These are phyloP conservation scores for Tympanuchus pallidicinctus DNA, from an alignment of 2,113 vertebrate species.

Conservation along the genomic window DNA sequence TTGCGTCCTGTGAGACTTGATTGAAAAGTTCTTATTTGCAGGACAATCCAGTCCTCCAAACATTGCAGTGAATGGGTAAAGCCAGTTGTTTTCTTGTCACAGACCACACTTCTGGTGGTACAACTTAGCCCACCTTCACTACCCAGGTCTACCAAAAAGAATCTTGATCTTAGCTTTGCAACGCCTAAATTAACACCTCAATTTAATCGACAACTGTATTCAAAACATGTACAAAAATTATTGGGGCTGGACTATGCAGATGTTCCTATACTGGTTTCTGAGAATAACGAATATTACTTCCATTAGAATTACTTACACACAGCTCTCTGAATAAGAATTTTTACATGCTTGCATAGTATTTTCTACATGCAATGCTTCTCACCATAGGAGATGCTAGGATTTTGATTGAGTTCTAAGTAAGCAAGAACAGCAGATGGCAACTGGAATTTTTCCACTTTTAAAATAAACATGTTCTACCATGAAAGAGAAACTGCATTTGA, in stretches of 20 bases:
- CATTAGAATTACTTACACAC: not conserved
- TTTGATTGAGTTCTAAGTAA: not conserved
- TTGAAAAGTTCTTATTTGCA: not conserved
- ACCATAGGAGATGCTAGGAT: not conserved
- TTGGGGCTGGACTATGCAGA: not conserved
- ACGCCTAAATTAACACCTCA: not conserved
- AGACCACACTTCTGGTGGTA: accelerated
- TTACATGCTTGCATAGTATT: not conserved
- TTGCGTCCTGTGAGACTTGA: not conserved
- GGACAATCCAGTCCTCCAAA: not conserved
- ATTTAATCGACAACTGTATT: not conserved
- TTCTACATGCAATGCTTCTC: not conserved
- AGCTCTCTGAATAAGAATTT: not conserved
- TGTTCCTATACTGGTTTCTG: no score
- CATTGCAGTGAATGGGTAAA: not conserved
- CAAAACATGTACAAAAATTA: not conserved
- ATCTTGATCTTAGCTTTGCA: not conserved
- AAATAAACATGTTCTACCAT: not conserved
- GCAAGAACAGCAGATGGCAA: not conserved
- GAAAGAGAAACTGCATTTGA: not conserved
- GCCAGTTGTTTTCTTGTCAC: not conserved
- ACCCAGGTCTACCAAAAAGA: not conserved
- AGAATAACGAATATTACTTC: no score
- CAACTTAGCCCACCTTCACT: not conserved
- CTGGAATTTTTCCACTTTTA: not conserved